A percentile compares a stretch with the other conserved stretches of the same genome.
Conservation (phyloP, 2,888 invertebrate species). For the Branchellion lobata region DNA sequence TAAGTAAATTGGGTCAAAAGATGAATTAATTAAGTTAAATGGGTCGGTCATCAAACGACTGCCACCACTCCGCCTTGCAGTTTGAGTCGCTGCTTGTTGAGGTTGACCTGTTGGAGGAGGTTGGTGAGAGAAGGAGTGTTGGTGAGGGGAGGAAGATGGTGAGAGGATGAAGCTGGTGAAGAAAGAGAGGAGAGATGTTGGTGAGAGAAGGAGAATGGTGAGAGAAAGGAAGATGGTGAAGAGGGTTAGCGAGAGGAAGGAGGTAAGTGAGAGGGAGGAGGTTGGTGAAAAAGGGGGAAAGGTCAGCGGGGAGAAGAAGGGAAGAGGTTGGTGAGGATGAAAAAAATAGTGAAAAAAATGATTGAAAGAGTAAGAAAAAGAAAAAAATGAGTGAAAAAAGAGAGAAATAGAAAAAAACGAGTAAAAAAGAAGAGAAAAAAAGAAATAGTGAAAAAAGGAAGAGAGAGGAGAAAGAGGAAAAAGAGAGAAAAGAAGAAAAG, state of each 20-base stretch:
- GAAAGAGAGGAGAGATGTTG: not conserved
- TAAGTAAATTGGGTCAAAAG: too few relatives aligned
- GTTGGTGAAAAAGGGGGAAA: not conserved
- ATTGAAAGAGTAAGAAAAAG: too few relatives aligned
- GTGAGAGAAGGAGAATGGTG: not conserved
- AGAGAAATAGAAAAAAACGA: not conserved
- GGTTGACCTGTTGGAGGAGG: too few relatives aligned
- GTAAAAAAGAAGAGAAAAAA: not conserved
- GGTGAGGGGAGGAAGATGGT: too few relatives aligned
- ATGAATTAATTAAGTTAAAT: too few relatives aligned
- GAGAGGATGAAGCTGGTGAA: too few relatives aligned
- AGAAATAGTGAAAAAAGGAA: not conserved
- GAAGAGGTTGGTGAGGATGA: not conserved
- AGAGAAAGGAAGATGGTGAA: not conserved
- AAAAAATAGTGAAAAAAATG: not conserved
- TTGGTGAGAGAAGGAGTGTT: too few relatives aligned
- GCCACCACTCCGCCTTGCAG: too few relatives aligned
- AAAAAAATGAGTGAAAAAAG: not conserved
- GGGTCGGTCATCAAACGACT: too few relatives aligned
- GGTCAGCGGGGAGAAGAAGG: not conserved
- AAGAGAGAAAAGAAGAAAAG: not conserved
- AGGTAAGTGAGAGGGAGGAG: not conserved
- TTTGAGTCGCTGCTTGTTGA: too few relatives aligned
- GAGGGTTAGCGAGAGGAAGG: not conserved
- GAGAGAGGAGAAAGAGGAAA: slow-evolving; percentile 2